Base-by-base conservation (phyloP, 2,888 invertebrate genomes). In the Fragum fragum region DNA sequence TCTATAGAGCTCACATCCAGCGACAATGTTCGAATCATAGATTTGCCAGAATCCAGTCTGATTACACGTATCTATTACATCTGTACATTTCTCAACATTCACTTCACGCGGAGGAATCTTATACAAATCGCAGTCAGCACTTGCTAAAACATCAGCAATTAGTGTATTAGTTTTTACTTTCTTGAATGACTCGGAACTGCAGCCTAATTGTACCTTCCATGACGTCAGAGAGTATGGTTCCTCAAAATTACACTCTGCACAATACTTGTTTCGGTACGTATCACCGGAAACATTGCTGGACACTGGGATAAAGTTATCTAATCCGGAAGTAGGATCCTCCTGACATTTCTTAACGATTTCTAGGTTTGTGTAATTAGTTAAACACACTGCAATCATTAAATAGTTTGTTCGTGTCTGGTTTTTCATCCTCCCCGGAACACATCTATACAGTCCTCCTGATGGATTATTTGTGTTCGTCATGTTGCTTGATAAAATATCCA, bases 201-300 rank as follows among this genome's bases (percentile, higher is more conserved):
- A 66, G 21, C 11, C n/a, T 11, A 66, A 23, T 0, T 42, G 18
- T 26, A 42, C 7, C 23, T 39, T 21, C 66, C 66, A 66, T 21
- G 39, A 5, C 1, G 26, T 66, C 9, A 66, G 66, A 16, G 14
- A 9, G 11, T 6, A 39, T 14, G 23, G 18, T 14, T 42, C 29
- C 26, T 66, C 66, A 36, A 66, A 66, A 66, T 66, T 66, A 66
- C 66, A 66, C 18, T 42, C 26, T n/a, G 66, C 66, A 42, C 66
- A 66, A n/a, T 23, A 66, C 11, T n/a, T 6, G n/a, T 66, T 66
- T 1, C 66, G 39, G 32, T 66, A 66, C 1, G 23, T 66, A 3
- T 42, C 42, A 42, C 42, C 23, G 23, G 66, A 36, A 14, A 1
- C 21, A n/a, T 39, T 42, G 26, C 29, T 66, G 0, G 39, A 23